Evolutionary conservation across 1,140 invertebrate species (phyloP).

Genomic region (Drosophila pseudoananassae): DNA sequence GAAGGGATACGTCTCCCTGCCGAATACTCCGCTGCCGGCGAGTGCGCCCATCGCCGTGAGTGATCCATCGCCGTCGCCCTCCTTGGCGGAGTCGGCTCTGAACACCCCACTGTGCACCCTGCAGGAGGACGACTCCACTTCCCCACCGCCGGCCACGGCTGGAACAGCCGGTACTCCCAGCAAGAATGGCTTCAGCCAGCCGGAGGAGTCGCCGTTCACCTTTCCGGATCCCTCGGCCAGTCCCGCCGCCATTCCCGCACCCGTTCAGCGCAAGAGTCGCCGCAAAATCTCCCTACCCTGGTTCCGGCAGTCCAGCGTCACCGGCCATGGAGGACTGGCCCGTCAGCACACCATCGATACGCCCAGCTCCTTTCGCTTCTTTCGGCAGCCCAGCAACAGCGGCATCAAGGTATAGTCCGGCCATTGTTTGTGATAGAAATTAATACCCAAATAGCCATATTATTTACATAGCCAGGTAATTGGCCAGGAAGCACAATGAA

Average conservation of each 20-base stretch:
- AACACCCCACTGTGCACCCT: conserved; percentile 72
- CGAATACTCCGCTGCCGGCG: conserved; percentile 61
- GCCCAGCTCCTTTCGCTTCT: conserved; percentile 89
- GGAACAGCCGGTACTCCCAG: conserved; percentile 18
- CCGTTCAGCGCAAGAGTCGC: conserved; percentile 87
- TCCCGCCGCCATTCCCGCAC: conserved; percentile 74
- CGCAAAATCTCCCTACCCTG: conserved; percentile 95
- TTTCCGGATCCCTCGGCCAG: conserved; percentile 79
- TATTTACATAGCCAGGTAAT: background rate
- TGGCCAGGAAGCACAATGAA: background rate
- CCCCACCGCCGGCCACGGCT: conserved; percentile 55
- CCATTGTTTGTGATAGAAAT: background rate
- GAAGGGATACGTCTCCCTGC: conserved; percentile 47
- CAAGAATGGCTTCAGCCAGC: conserved; percentile 33
- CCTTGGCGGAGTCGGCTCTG: conserved; percentile 66
- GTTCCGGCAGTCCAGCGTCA: conserved; percentile 92
- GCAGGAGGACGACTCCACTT: conserved; percentile 67
- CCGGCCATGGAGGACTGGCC: conserved; percentile 88
- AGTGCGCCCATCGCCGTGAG: conserved; percentile 67
- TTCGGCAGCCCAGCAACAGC: conserved; percentile 77
- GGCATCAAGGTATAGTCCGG: conserved; percentile 84
- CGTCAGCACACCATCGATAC: conserved; percentile 96
- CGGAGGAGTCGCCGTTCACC: conserved; percentile 69
- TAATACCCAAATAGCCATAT: background rate
- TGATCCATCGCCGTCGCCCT: conserved; percentile 75